phyloP scores from a whole-genome alignment of 2,888 invertebrate species.

The Mamestra brassicae region DNA sequence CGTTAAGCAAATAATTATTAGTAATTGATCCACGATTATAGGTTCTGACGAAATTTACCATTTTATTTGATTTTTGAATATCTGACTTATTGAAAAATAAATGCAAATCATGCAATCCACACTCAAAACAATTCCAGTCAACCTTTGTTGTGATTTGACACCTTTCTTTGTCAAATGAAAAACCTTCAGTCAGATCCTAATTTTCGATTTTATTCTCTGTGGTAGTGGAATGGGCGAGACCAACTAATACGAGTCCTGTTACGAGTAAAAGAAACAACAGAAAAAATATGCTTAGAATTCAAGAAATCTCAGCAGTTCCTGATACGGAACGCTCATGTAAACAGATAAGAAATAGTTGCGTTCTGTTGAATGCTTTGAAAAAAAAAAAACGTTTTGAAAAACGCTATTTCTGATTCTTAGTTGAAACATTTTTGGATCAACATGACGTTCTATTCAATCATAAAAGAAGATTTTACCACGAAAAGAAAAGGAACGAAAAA shows the following conservation, averaged over 20 bases:
- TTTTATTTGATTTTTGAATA: conserved; percentile 68
- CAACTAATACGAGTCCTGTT: not conserved
- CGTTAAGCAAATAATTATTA: conserved; percentile 67
- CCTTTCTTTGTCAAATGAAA: conserved; percentile 11
- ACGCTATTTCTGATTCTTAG: too few relatives aligned
- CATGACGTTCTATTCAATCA: not conserved
- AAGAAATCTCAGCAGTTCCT: not conserved
- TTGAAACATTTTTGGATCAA: not conserved
- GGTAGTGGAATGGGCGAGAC: not conserved
- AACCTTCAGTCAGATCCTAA: not conserved
- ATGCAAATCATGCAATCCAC: conserved; percentile 78
- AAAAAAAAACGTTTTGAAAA: not conserved
- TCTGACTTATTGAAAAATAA: conserved; percentile 68
- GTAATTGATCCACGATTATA: conserved; percentile 49
- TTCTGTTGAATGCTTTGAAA: conserved; percentile 2
- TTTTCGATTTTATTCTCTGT: not conserved
- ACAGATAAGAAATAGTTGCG: conserved; percentile 26
- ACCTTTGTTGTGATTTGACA: conserved; percentile 67
- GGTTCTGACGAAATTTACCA: conserved; percentile 70
- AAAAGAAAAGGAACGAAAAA: not conserved
- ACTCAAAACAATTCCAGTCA: conserved; percentile 66
- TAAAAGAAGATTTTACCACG: not conserved
- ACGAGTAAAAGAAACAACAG: conserved; percentile 5
- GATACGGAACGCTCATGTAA: not conserved
- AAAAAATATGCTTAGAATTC: not conserved